These are phyloP conservation scores for Turritopsis dohrnii DNA, from an alignment of 30 jellyfish, hydroid and myxozoan species.

Conservation along the genomic window DNA sequence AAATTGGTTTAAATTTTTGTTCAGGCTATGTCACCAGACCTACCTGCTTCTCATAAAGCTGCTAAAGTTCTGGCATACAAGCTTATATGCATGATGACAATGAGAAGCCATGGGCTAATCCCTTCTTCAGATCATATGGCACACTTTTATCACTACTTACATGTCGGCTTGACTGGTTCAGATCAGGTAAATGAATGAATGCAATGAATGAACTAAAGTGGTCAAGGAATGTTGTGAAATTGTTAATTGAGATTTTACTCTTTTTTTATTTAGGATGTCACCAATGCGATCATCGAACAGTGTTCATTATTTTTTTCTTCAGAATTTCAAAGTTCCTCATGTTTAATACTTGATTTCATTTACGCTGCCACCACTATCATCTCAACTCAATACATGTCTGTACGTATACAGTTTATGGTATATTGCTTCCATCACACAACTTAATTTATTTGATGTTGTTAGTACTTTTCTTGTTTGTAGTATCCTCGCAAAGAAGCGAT, in stretches of 20 bases:
- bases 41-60: slow-evolving; percentile 54
- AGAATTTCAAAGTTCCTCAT: slow-evolving; percentile 61
- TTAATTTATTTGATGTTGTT: background rate
- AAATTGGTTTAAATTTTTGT: background rate
- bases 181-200: slow-evolving; percentile 59
- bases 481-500: slow-evolving; percentile 89
- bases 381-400: slow-evolving; percentile 64
- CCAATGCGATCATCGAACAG: slow-evolving; percentile 75
- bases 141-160: slow-evolving; percentile 71
- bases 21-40: slow-evolving; percentile 71
- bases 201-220: background rate
- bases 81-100: slow-evolving; percentile 76
- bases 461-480: background rate
- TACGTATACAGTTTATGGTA: slow-evolving; percentile 1
- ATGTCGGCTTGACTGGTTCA: slow-evolving; percentile 74
- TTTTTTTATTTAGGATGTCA: slow-evolving; percentile 53
- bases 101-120: slow-evolving; percentile 54
- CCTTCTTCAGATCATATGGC: slow-evolving; percentile 70
- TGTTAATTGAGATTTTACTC: background rate
- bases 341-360: slow-evolving; percentile 72
- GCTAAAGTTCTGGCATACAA: slow-evolving; percentile 92
- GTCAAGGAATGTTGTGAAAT: background rate
- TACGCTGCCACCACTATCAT: slow-evolving; percentile 56
- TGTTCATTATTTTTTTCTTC: slow-evolving; percentile 57
- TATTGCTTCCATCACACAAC: too few species aligned